Evolutionary conservation across 2,797 vertebrate species (phyloP), one percentile per base, ranked within the genome.

Genomic region (Tokudaia tokunoshimensis): DNA sequence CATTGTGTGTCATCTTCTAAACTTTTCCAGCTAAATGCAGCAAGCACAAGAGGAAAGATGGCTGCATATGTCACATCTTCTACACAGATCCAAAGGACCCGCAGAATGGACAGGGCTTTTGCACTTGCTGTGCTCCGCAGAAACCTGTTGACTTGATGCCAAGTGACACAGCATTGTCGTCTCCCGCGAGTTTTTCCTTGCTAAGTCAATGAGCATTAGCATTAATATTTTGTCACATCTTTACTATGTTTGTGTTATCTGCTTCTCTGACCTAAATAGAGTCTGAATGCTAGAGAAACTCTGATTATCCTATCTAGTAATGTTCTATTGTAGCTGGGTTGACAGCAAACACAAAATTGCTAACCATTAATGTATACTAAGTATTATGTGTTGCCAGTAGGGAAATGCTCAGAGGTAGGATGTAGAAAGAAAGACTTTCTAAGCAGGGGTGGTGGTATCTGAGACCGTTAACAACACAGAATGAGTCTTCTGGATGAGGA

Each of bases 381-480:
- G 76, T 93, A 57, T 82, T 82, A 70, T 2, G 11, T 11, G 2
- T 17, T 61, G 57, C 52, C 90, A 67, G 37, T 7, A 85, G 75
- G 83, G 24, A 83, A 31, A 59, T 44, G 59, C n/a, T 88, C 94
- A 96, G 82, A 50, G 76, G 76, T 88, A 59, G 91, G 63, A 89
- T 47, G 26, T 34, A 84, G 52, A 29, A 75, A 92, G 44, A 70
- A 31, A 13, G n/a, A 55, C 65, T 89, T 80, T 94, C 83, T 70
- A 61, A 65, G 47, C 22, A 94, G 34, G 15, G 34, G 31, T 24
- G 20, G 24, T 6, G 72, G 80, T 52, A 84, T 86, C 17, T 91
- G 7, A 70, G 79, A 85, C 76, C 74, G 80, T 37, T 90, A 65
- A 57, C 47, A 74, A 92, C 31, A 24, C 31, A 50, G 84, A 70